Conservation (phyloP, 53 echinoderm and acorn worm genomes). For the Zoroaster sp. region DNA sequence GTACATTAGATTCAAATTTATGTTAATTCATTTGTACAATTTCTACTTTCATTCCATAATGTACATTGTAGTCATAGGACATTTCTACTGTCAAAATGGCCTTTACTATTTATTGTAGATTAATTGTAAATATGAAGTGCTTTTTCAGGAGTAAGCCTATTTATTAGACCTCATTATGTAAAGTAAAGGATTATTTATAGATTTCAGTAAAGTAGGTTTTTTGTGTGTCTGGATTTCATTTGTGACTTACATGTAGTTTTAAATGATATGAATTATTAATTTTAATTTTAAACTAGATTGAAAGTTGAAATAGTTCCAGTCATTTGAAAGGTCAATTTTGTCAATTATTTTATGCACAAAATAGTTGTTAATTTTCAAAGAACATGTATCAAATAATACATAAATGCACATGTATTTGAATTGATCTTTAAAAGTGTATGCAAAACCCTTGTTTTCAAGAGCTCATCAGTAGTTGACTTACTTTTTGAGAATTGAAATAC, state of each 20-base stretch:
- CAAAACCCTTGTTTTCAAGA: too few relatives aligned
- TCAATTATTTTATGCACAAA: too few relatives aligned
- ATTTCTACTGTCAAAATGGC: slow-evolving; percentile 19
- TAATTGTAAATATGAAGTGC: slow-evolving; percentile 9
- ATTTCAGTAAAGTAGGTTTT: not conserved
- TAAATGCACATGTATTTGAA: not conserved
- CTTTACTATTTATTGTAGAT: slow-evolving; percentile 55
- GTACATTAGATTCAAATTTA: too few relatives aligned
- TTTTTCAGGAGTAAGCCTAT: slow-evolving; percentile 46
- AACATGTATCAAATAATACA: too few relatives aligned
- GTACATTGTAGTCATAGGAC: slow-evolving; percentile 28
- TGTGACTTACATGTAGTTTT: not conserved
- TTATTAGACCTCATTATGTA: slow-evolving; percentile 35
- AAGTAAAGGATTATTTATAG: slow-evolving; percentile 1
- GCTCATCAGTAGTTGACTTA: not conserved
- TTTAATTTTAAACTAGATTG: not conserved
- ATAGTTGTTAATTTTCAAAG: too few relatives aligned
- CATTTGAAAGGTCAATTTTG: not conserved
- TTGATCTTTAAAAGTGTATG: not conserved
- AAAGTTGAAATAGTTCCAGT: too few relatives aligned
- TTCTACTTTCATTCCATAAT: slow-evolving; percentile 43
- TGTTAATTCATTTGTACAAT: slow-evolving; percentile 32
- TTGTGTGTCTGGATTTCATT: not conserved
- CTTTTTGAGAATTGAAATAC: not conserved
- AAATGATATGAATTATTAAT: not conserved